Base-by-base conservation (phyloP, 2,888 invertebrate genomes). In the Pheosia gnoma region DNA sequence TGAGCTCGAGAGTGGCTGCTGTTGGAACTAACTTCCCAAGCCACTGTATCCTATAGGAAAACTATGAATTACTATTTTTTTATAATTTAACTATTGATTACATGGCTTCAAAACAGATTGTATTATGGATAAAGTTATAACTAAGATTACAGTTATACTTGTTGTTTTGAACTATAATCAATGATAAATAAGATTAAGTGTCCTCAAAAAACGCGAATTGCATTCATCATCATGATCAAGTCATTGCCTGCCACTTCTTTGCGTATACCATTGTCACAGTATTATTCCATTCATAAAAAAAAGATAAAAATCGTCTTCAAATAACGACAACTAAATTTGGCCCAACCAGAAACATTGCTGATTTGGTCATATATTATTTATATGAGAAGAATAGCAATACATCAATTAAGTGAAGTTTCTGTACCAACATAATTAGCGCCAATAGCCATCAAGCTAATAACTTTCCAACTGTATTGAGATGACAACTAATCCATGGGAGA, bases 401-500 rank as follows among this genome's bases (percentile, higher is more conserved):
- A 25, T 25, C 25, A 25, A 25, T 25, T 25, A 25, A 25, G 25
- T 25, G 25, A 25, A 25, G 25, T 25, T 25, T 25, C 25, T 0
- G 25, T 25, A 25, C 25, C 25, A 25, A 25, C 25, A 25, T 0
- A 25, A 25, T 25, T 25, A 25, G 25, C 25, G 25, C 25, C 25
- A 25, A 25, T 25, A 87, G 81, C 81, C 86, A 86, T 83, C 80
- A 82, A 85, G 87, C 91, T 82, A 89, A 90, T 91, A 91, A 92
- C 87, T 90, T 92, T 92, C 89, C 85, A 80, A 86, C 63, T 84
- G 81, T 88, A 86, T 81, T 87, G 85, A 88, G 82, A 88, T 89
- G 84, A 85, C 54, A 76, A 90, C 91, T 91, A 92, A 91, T 91
- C 77, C 77, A 73, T 83, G 91, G 92, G 91, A 86, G 85, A 85